Base-by-base conservation (phyloP, 2,113 vertebrate genomes). In the Rhinolophus sinicus region DNA sequence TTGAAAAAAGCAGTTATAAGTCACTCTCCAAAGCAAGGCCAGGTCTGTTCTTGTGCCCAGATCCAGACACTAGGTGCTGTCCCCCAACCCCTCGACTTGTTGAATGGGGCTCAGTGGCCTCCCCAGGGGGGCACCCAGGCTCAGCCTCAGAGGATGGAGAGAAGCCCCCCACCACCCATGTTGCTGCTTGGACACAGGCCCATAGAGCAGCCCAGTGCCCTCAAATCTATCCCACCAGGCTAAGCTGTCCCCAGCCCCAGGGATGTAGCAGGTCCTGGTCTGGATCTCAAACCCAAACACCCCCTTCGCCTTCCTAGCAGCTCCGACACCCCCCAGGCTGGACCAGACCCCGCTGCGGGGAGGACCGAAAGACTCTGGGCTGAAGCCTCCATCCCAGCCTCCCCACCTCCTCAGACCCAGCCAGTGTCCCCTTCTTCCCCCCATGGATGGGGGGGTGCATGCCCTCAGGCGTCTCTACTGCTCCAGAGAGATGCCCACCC, bases 81-180 rank as follows among this genome's bases (percentile, higher is more conserved):
- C 21, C 40, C 76, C 78, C 70, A 15, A 54, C 3, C 12, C 26
- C 69, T 30, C 67, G 96, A 97, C 97, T 98, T 97, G 97, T 98
- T 98, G 97, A 96, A 96, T 94, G 69, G 58, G 83, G 83, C 70
- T 56, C 30, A 33, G 19, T 30, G 75, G 50, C 65, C 70, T 80
- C 82, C 15, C 4, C 0, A 9, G 64, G 64, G 64, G 56, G 69
- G 18, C 44, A 38, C 35, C 44, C 56, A 69, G 93, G 91, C 75
- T 88, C 50, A 64, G 83, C 15, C 44, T 73, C 21, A 8, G 60
- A 22, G 72, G 5, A 21, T 8, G n/a, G 2, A n/a, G 35, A 70
- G 33, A 69, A 30, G 44, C 38, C 60, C 50, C 33, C 26, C 18
- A 50, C n/a, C 35, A 40, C 18, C 38, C 38, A 30, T 33, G 60